phyloP scores from a whole-genome alignment of 2,888 invertebrate species.

The Zaprionus lineosus region DNA sequence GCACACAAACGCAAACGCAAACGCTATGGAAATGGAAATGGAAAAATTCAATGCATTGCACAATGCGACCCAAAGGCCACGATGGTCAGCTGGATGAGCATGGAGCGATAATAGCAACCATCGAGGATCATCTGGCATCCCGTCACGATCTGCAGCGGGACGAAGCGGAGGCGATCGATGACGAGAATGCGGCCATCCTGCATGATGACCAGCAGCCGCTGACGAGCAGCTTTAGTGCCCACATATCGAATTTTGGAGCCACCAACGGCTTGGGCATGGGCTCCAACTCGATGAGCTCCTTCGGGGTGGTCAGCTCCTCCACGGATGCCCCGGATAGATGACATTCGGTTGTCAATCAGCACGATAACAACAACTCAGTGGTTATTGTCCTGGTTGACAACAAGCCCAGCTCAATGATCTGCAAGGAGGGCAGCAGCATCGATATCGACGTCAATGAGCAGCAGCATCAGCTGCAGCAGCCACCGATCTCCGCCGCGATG shows the following conservation, averaged over 20 bases:
- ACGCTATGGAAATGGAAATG: too few species aligned
- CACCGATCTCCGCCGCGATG: slow-evolving; percentile 41
- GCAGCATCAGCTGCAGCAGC: slow-evolving; percentile 30
- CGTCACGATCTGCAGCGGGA: slow-evolving; percentile 68
- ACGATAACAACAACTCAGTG: slow-evolving; percentile 82
- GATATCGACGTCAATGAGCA: slow-evolving; percentile 55
- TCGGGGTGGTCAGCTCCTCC: slow-evolving; percentile 41
- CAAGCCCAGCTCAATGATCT: slow-evolving; percentile 82
- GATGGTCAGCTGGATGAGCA: slow-evolving; percentile 39
- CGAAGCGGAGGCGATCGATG: slow-evolving; percentile 80
- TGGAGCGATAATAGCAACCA: slow-evolving; percentile 78
- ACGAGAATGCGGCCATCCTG: slow-evolving; percentile 80
- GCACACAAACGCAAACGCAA: too few species aligned
- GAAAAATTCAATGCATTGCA: too few species aligned
- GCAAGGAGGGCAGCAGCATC: slow-evolving; percentile 78
- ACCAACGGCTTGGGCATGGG: slow-evolving; percentile 20
- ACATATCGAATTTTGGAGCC: slow-evolving; percentile 20
- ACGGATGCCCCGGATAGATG: slow-evolving; percentile 78
- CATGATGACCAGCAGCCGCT: slow-evolving; percentile 82
- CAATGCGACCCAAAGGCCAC: slow-evolving; percentile 19
- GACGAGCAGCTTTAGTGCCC: slow-evolving; percentile 76
- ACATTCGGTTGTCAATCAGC: slow-evolving; percentile 81
- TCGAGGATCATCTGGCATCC: slow-evolving; percentile 69
- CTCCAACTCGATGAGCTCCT: slow-evolving; percentile 76
- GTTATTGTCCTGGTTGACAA: slow-evolving; percentile 83